phyloP scores from a whole-genome alignment of 2,888 invertebrate species.

The Orthosia gracilis region DNA sequence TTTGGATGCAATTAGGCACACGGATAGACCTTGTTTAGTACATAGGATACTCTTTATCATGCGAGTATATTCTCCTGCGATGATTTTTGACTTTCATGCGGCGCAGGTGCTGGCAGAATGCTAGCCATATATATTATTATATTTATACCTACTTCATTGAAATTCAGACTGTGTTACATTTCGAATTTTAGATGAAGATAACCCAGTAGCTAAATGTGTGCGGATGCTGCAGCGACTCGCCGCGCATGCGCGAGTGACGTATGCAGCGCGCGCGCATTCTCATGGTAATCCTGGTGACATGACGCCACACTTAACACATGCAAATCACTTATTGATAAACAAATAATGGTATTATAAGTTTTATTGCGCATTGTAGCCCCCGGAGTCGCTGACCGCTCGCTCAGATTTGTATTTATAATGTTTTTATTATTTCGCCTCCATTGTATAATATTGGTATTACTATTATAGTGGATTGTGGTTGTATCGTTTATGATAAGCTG shows the following conservation, averaged over 20 bases:
- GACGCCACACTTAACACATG: slow-evolving; percentile 84
- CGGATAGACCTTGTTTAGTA: too few species aligned
- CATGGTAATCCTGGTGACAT: slow-evolving; percentile 79
- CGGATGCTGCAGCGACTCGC: slow-evolving; percentile 5
- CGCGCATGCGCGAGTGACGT: slow-evolving; percentile 35
- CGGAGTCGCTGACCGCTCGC: slow-evolving; percentile 81
- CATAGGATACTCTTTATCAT: too few species aligned
- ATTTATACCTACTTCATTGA: too few species aligned
- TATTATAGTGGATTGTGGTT: slow-evolving; percentile 45
- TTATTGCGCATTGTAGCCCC: slow-evolving; percentile 82
- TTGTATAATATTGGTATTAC: slow-evolving; percentile 70
- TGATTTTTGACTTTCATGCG: too few species aligned
- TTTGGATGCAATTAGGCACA: too few species aligned
- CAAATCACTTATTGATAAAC: slow-evolving; percentile 89
- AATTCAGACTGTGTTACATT: background rate
- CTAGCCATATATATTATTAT: too few species aligned
- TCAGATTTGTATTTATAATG: slow-evolving; percentile 84
- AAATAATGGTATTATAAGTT: slow-evolving; percentile 88
- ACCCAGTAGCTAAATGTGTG: background rate
- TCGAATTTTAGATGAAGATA: slow-evolving; percentile 19
- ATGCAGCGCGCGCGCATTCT: slow-evolving; percentile 78
- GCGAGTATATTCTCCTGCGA: too few species aligned
- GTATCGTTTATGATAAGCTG: slow-evolving; percentile 30
- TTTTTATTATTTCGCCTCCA: slow-evolving; percentile 75
- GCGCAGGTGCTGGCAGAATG: too few species aligned